Evolutionary conservation across 2,888 invertebrate species (phyloP).

Genomic region (Crossocerus cetratus): DNA sequence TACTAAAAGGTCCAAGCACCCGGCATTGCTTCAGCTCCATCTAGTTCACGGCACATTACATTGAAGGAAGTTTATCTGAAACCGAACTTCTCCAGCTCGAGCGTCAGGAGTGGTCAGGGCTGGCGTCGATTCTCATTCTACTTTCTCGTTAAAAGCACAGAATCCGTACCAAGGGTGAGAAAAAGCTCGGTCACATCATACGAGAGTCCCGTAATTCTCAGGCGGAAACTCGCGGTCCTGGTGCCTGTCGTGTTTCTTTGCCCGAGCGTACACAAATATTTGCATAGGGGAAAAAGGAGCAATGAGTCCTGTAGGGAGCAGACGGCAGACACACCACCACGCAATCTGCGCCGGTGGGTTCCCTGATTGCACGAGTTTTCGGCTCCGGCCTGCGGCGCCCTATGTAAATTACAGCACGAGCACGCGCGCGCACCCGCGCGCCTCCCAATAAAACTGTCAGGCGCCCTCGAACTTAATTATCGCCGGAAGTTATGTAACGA

Average conservation of each 20-base stretch:
- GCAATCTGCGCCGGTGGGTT: neutral
- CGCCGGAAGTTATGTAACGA: conserved; percentile 45
- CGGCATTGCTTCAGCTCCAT: too few relatives aligned
- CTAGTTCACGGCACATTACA: too few relatives aligned
- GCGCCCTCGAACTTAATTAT: conserved; percentile 53
- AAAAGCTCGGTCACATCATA: neutral
- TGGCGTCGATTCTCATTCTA: too few relatives aligned
- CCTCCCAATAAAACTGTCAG: conserved; percentile 53
- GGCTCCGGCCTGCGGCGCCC: conserved; percentile 29
- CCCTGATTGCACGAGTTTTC: conserved; percentile 8
- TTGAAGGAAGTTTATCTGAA: too few relatives aligned
- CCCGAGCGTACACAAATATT: neutral
- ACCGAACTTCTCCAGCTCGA: too few relatives aligned
- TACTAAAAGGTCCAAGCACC: too few relatives aligned
- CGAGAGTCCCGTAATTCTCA: neutral
- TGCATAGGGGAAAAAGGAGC: neutral
- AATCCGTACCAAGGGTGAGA: neutral
- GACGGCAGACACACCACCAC: neutral
- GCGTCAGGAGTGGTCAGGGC: too few relatives aligned
- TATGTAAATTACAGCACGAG: conserved; percentile 46
- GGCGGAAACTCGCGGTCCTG: neutral
- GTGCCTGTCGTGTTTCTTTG: neutral
- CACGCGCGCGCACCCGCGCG: neutral
- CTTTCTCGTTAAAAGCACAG: too few relatives aligned
- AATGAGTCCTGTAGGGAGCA: neutral